phyloP scores from a whole-genome alignment of 1,140 invertebrate genomes.

The Drosophila sechellia region DNA sequence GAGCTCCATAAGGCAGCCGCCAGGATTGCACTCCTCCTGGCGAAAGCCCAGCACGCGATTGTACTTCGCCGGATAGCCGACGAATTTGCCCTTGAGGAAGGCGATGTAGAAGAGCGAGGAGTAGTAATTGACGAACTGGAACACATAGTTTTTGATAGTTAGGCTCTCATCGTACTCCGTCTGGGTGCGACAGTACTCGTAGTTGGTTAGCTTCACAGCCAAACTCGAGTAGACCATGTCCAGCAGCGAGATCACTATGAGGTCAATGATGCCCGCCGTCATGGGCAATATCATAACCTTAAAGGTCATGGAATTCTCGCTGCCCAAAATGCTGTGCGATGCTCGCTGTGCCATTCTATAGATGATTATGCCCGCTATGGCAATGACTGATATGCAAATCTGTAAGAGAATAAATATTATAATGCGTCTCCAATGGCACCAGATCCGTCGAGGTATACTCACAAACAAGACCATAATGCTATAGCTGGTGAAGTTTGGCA shows the following conservation, averaged over 20 bases:
- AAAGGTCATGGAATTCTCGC: conserved; percentile 85
- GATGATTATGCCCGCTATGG: conserved; percentile 91
- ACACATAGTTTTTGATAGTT: conserved; percentile 94
- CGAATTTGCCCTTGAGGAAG: conserved; percentile 93
- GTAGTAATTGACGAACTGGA: conserved; percentile 95
- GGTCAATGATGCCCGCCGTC: conserved; percentile 90
- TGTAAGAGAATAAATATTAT: conserved; percentile 61
- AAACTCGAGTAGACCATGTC: conserved; percentile 86
- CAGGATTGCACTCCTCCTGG: conserved; percentile 89
- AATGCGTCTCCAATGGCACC: not conserved
- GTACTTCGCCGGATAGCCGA: conserved; percentile 91
- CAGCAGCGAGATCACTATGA: conserved; percentile 86
- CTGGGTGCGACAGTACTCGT: conserved; percentile 93
- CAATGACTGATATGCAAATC: conserved; percentile 90
- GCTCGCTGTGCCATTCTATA: conserved; percentile 89
- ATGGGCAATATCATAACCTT: conserved; percentile 88
- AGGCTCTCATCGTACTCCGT: conserved; percentile 94
- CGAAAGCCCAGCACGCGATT: conserved; percentile 88
- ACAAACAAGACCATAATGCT: conserved; percentile 88
- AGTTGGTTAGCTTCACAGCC: conserved; percentile 87
- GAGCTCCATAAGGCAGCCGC: conserved; percentile 93
- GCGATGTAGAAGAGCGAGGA: conserved; percentile 94
- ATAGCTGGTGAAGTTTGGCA: conserved; percentile 87
- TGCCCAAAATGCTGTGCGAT: conserved; percentile 87
- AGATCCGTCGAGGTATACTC: conserved; percentile 45